Conservation (phyloP, 2,888 invertebrate species). For the Lasioglossum vierecki region DNA sequence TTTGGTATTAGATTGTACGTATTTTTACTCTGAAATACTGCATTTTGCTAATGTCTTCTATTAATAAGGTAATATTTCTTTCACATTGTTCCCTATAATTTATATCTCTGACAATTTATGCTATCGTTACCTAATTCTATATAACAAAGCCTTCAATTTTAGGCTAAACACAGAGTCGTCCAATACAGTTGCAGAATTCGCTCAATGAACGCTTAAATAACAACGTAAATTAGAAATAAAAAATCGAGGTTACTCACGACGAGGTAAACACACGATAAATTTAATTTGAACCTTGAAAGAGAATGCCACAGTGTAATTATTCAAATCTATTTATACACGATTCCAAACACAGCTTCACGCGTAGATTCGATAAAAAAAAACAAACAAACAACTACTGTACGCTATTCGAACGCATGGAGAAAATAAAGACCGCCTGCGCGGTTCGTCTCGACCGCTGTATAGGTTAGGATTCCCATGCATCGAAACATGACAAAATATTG, state of each 20-base stretch:
- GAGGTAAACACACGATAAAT: background rate
- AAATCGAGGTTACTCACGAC: background rate
- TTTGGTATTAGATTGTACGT: background rate
- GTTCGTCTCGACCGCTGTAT: background rate
- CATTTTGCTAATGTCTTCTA: too few relatives aligned
- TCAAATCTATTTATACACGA: background rate
- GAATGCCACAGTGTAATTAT: background rate
- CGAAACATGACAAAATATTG: background rate
- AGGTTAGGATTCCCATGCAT: constrained; percentile 28
- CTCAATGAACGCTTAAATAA: background rate
- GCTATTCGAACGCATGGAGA: background rate
- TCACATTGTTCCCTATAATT: background rate
- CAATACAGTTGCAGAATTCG: background rate
- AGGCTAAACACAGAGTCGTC: background rate
- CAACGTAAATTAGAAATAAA: background rate
- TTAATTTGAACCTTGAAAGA: background rate
- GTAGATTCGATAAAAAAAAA: background rate
- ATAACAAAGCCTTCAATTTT: background rate
- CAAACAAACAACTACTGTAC: background rate
- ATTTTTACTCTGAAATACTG: background rate
- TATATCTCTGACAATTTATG: background rate
- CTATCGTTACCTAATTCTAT: background rate
- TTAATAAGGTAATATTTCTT: background rate
- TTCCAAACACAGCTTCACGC: background rate
- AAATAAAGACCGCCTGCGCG: constrained; percentile 32